These are phyloP conservation scores for Paradisaea rubra DNA, from an alignment of 2,113 vertebrate species.

Conservation along the genomic window DNA sequence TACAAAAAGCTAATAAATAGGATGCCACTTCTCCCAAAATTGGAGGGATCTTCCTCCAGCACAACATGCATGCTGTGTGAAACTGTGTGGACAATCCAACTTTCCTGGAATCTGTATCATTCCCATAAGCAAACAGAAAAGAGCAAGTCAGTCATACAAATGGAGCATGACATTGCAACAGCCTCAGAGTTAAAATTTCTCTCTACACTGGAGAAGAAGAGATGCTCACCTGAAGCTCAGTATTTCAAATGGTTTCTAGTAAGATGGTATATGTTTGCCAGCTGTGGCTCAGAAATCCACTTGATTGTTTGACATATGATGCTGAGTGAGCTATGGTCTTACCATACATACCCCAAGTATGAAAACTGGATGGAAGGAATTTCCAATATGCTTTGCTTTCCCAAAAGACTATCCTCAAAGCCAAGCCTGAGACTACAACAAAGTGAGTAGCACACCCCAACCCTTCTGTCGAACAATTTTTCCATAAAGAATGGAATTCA, in stretches of 20 bases:
- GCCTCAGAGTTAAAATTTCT: background rate
- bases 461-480: background rate
- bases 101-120: background rate
- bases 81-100: background rate
- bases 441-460: background rate
- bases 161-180: background rate
- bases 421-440: background rate
- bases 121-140: background rate
- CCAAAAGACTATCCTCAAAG: background rate
- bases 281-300: background rate
- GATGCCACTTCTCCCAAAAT: background rate
- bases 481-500: background rate
- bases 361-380: background rate
- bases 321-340: background rate
- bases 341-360: rapidly evolving
- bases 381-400: background rate
- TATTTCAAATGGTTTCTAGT: background rate
- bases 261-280: background rate
- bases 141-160: background rate
- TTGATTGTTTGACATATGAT: background rate
- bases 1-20: background rate
- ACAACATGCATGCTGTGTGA: background rate
- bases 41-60: background rate
- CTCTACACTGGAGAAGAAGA: background rate
- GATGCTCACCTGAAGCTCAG: background rate